Percentiles rank a stretch among this genome's conserved stretches.
These are phyloP conservation scores for Mionectes olivaceus DNA, from an alignment of 2,797 vertebrate species.

Conservation along the genomic window DNA sequence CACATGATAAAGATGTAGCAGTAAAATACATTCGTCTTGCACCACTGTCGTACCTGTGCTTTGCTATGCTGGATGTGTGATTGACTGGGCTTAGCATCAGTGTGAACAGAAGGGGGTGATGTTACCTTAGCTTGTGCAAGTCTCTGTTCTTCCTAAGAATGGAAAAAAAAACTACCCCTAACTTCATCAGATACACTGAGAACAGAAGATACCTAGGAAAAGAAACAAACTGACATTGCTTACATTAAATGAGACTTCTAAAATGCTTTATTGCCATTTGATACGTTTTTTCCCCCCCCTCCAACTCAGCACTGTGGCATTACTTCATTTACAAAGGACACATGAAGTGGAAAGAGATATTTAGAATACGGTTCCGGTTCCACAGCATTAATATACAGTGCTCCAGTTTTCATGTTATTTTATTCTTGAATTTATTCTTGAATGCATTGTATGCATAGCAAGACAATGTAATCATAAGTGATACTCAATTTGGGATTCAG, in stretches of 20 bases:
- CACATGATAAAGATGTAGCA: neutral
- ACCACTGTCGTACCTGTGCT: neutral
- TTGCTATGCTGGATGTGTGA: neutral
- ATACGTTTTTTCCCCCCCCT: neutral
- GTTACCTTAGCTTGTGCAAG: constrained; percentile 73
- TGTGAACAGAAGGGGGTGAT: constrained; percentile 82
- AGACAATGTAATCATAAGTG: neutral
- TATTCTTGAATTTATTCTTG: neutral
- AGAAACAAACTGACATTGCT: neutral
- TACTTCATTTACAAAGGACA: neutral
- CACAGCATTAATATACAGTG: neutral
- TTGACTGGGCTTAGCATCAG: neutral
- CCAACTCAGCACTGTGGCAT: neutral
- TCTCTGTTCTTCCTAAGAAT: neutral
- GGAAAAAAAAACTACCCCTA: neutral
- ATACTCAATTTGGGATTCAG: neutral
- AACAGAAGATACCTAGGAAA: neutral
- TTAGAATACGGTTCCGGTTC: neutral
- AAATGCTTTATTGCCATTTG: neutral
- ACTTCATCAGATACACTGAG: neutral
- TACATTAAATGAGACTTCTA: neutral
- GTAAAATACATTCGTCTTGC: neutral
- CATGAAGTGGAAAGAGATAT: neutral
- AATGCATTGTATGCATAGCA: neutral
- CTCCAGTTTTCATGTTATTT: neutral